These are phyloP conservation scores for Drosophila biarmipes DNA, from an alignment of 1,140 invertebrate genomes.

Conservation along the genomic window DNA sequence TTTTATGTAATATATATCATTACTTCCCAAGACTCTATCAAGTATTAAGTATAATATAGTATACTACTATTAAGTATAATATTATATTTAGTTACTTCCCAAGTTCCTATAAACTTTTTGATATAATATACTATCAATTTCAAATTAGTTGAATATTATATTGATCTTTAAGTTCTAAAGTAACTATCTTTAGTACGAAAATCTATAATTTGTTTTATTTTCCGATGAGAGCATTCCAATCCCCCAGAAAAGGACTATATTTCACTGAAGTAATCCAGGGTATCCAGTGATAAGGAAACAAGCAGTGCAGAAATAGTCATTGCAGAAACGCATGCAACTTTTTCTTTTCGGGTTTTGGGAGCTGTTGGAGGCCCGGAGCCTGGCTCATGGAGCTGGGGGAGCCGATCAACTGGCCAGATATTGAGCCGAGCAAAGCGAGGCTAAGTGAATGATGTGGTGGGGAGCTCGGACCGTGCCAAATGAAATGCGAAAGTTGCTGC, in stretches of 20 bases:
- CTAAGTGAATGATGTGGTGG: conserved; percentile 63
- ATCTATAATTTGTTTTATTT: background rate
- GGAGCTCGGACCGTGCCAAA: conserved; percentile 41
- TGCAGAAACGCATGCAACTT: conserved; percentile 63
- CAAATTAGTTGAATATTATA: too few relatives aligned
- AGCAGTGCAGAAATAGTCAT: conserved; percentile 10
- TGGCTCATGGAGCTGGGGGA: conserved; percentile 12
- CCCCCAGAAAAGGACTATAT: background rate
- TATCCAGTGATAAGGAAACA: conserved; percentile 32
- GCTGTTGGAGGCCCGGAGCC: background rate
- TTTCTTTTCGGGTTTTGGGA: conserved; percentile 59
- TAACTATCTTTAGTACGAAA: too few relatives aligned
- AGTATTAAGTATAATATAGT: too few relatives aligned
- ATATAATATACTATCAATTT: too few relatives aligned
- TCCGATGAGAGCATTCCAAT: background rate
- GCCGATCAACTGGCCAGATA: conserved; percentile 74
- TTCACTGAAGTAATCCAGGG: background rate
- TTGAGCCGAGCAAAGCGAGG: conserved; percentile 37
- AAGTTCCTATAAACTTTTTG: too few relatives aligned
- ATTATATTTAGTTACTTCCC: too few relatives aligned
- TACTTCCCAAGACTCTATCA: too few relatives aligned
- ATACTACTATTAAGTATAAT: too few relatives aligned
- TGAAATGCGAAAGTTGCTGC: conserved; percentile 79
- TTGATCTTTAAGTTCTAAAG: too few relatives aligned
- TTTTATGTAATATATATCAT: too few relatives aligned